These are phyloP conservation scores for Mystacornis crossleyi DNA, from an alignment of 2,113 vertebrate genomes.

Conservation along the genomic window DNA sequence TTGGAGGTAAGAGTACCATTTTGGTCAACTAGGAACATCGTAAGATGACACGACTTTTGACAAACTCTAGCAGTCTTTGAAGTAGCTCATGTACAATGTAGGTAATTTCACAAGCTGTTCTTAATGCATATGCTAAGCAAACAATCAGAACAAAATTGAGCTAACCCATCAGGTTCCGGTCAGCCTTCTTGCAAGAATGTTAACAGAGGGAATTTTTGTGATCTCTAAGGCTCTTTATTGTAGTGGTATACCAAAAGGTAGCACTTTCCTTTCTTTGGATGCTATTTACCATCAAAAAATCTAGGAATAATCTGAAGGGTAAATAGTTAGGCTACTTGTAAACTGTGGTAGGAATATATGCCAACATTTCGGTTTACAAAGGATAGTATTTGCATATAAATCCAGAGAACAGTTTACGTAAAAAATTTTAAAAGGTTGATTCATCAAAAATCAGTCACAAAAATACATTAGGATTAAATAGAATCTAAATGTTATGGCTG, in stretches of 20 bases:
- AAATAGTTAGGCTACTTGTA: conserved; percentile 34
- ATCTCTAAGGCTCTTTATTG: background rate
- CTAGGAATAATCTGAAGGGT: background rate
- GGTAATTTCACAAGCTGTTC: background rate
- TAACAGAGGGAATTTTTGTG: background rate
- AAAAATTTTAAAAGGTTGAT: conserved; percentile 17
- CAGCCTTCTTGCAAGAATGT: background rate
- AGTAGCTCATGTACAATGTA: background rate
- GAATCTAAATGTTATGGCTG: conserved; percentile 56
- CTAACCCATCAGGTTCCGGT: background rate
- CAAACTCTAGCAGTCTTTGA: background rate
- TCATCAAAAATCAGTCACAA: conserved; percentile 17
- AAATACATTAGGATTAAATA: conserved; percentile 29
- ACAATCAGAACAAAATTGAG: background rate
- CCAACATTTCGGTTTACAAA: background rate
- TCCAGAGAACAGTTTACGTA: background rate
- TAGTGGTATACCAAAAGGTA: background rate
- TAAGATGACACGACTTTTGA: background rate
- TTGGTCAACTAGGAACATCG: background rate
- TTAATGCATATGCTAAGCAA: background rate
- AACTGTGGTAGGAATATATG: background rate
- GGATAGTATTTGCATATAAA: conserved; percentile 12
- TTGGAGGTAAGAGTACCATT: background rate
- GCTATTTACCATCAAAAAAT: background rate
- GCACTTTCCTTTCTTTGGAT: background rate